phyloP scores from a whole-genome alignment of 2,797 vertebrate species.

The Microchirus variegatus region DNA sequence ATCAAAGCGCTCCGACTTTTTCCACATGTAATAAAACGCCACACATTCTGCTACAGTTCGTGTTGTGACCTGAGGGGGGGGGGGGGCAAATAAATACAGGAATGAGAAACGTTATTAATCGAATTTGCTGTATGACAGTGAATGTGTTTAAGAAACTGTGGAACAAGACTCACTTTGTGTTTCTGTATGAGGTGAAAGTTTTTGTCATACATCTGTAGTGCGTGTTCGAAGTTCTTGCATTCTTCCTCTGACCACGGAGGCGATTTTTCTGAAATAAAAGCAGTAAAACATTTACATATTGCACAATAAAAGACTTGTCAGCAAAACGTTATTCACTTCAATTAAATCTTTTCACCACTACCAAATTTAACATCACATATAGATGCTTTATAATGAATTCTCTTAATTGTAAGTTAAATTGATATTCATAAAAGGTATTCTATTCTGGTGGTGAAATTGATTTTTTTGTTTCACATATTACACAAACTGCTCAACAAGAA shows the following conservation, averaged over 20 bases:
- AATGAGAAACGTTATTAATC: not conserved
- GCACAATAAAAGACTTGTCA: too few species aligned
- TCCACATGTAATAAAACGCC: conserved; percentile 99
- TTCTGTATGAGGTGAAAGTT: conserved; percentile 99
- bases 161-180: conserved; percentile 89
- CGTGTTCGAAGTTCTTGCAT: conserved; percentile 97
- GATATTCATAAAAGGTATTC: too few species aligned
- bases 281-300: not conserved
- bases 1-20: conserved; percentile 97
- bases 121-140: not conserved
- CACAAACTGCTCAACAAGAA: too few species aligned
- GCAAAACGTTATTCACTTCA: not conserved
- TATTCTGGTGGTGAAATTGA: too few species aligned
- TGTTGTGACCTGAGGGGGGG: conserved; percentile 86
- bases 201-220: conserved; percentile 96
- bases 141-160: not conserved
- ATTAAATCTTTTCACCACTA: not conserved
- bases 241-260: conserved; percentile 97
- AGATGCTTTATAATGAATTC: too few species aligned
- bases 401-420: too few species aligned
- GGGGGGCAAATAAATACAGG: not conserved
- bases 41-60: conserved; percentile 97
- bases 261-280: conserved; percentile 84
- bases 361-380: too few species aligned
- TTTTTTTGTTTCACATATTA: too few species aligned